Evolutionary conservation across 2,113 vertebrate species (phyloP).

Genomic region (Oxyura jamaicensis): DNA sequence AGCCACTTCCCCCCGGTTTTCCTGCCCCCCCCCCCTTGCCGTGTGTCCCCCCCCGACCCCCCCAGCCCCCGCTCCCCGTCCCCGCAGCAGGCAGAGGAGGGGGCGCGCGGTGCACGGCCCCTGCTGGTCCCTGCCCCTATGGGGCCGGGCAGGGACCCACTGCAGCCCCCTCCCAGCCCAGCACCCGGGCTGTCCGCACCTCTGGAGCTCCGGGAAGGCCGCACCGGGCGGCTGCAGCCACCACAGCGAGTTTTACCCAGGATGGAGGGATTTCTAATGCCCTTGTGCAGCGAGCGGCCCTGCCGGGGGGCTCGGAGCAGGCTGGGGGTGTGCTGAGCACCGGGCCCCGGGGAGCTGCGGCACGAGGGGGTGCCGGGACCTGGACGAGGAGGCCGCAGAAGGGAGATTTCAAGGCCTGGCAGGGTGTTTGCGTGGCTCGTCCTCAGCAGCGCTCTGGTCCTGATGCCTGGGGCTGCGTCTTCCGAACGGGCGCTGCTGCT

Average conservation of each 20-base stretch:
- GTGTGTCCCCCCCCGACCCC: too few relatives aligned
- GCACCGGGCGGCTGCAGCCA: too few relatives aligned
- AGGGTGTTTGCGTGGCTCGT: background rate
- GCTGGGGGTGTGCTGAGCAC: background rate
- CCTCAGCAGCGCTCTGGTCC: background rate
- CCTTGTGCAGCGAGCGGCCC: background rate
- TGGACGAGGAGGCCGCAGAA: background rate
- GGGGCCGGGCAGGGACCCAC: background rate
- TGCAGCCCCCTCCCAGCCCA: background rate
- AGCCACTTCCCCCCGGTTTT: conserved; percentile 17
- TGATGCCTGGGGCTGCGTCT: rapidly evolving
- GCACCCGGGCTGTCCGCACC: too few relatives aligned
- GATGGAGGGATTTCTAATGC: background rate
- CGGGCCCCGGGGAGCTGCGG: background rate
- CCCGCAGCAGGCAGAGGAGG: background rate
- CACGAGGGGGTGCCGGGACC: background rate
- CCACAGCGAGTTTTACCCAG: background rate
- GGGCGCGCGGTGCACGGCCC: too few relatives aligned
- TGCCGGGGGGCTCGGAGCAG: background rate
- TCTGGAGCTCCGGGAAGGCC: too few relatives aligned
- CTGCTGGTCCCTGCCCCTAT: background rate
- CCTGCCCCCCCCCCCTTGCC: background rate
- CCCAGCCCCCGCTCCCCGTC: background rate
- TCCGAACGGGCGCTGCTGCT: rapidly evolving
- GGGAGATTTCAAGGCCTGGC: background rate